Percentiles rank a stretch among this genome's conserved stretches.
phyloP scores from a whole-genome alignment of 2,888 invertebrate genomes.

The Nycteola revayana region DNA sequence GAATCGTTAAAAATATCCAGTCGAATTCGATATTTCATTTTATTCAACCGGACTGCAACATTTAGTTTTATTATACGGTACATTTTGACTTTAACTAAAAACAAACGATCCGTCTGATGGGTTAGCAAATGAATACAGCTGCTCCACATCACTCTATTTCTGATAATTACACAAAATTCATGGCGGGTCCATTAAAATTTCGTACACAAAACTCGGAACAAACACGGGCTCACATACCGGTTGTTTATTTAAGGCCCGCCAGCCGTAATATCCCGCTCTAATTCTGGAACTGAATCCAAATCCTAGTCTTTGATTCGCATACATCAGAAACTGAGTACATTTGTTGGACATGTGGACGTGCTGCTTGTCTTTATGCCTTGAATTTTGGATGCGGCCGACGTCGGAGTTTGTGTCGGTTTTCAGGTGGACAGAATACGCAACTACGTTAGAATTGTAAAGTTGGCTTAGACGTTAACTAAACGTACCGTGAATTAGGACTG shows the following conservation, averaged over 20 bases:
- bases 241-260: constrained; percentile 48
- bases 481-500: constrained; percentile 40
- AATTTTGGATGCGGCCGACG: constrained; percentile 63
- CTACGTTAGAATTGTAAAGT: constrained; percentile 58
- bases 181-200: constrained; percentile 41
- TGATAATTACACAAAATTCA: constrained; percentile 30
- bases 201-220: constrained; percentile 39
- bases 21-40: no score
- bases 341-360: constrained; percentile 52
- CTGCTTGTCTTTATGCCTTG: constrained; percentile 60
- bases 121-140: no score
- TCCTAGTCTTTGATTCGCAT: constrained; percentile 50
- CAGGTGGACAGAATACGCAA: constrained; percentile 60
- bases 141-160: constrained; percentile 18
- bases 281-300: constrained; percentile 43
- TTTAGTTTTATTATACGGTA: no score
- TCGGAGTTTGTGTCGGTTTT: constrained; percentile 56
- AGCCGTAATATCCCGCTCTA: constrained; percentile 46
- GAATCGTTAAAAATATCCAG: no score
- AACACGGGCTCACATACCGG: constrained; percentile 36
- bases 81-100: no score
- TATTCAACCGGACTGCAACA: no score
- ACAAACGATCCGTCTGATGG: no score
- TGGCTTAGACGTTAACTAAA: constrained; percentile 42
- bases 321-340: constrained; percentile 43